Base-by-base conservation (phyloP, 2,113 vertebrate species). In the Melanotaenia duboulayi region DNA sequence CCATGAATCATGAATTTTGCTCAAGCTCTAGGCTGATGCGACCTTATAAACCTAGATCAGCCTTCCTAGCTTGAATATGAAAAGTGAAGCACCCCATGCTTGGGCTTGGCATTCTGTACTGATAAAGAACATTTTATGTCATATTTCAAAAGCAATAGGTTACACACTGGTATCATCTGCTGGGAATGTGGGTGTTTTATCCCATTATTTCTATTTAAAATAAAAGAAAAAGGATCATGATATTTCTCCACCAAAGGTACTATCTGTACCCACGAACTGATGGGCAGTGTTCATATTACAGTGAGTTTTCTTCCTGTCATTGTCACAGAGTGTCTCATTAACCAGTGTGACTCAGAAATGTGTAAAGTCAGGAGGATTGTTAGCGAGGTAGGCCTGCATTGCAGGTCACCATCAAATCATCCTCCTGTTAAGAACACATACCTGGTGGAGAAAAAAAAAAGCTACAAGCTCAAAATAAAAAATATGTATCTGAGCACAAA, bases 321-420 rank as follows among this genome's bases (percentile, higher is more conserved):
- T 23, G 37, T 54, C 24, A 19, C 1, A 23, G 48, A 77, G 20
- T 1, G 42, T 23, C 74, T 84, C 50, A 73, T 81, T 86, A 86
- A 23, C 55, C 10, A 12, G 40, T 7, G n/a, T 19, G 20, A 65
- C 58, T 25, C 42, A 65, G 56, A 71, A 54, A 57, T 48, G 54
- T 19, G 12, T 39, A 35, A 57, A 60, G 64, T 52, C 5, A 24
- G 57, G 42, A 62, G 60, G 60, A 60, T 62, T 42, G 66, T 73
- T 66, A 71, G 50, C 13, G 11, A 51, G 49, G 55, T 55, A 57
- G 57, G 71, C 62, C 60, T 4, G 11, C 76, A 24, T 62, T 7
- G 0, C n/a, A 24, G 73, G 76, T 64, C 77, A 60, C 7, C 13
- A 16, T 51, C 56, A 67, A 55, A 25, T 76, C 42, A 54, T 11